Conservation (phyloP, 1,140 invertebrate species). For the Cherax quadricarinatus region DNA sequence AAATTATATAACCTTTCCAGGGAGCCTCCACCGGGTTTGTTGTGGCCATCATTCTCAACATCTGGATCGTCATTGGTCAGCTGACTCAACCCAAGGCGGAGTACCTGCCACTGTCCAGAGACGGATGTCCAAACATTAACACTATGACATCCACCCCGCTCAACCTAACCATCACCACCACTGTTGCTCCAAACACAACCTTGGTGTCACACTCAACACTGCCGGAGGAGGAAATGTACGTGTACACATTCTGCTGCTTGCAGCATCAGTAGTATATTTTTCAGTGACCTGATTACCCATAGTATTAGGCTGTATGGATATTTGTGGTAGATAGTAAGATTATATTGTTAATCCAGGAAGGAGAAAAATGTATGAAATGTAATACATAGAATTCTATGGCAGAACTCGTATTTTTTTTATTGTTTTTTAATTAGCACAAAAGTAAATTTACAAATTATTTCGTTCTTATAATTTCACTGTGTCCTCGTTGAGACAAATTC, state of each 20-base stretch:
- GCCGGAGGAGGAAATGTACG: neutral
- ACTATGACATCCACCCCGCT: neutral
- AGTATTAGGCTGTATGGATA: no score
- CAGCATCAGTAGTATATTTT: neutral
- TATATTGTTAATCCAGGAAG: no score
- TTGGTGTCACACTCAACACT: no score
- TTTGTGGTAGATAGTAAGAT: no score
- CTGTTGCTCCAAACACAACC: neutral
- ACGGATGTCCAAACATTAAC: slow-evolving; percentile 20
- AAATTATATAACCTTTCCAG: slow-evolving; percentile 15
- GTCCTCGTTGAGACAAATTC: no score
- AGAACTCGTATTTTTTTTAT: no score
- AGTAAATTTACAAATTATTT: no score
- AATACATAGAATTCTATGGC: no score
- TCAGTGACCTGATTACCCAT: no score
- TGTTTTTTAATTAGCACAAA: no score
- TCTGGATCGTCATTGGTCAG: slow-evolving; percentile 63
- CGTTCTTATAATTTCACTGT: no score
- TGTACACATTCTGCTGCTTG: neutral
- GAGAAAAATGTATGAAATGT: no score
- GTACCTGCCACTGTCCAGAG: slow-evolving; percentile 60
- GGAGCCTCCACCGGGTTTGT: slow-evolving; percentile 59
- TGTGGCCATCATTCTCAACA: slow-evolving; percentile 56
- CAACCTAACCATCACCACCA: slow-evolving; percentile 29
- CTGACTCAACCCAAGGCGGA: slow-evolving; percentile 43